These are phyloP conservation scores for Pseudomugil tenellus DNA, from an alignment of 2,797 vertebrate genomes.

Conservation along the genomic window DNA sequence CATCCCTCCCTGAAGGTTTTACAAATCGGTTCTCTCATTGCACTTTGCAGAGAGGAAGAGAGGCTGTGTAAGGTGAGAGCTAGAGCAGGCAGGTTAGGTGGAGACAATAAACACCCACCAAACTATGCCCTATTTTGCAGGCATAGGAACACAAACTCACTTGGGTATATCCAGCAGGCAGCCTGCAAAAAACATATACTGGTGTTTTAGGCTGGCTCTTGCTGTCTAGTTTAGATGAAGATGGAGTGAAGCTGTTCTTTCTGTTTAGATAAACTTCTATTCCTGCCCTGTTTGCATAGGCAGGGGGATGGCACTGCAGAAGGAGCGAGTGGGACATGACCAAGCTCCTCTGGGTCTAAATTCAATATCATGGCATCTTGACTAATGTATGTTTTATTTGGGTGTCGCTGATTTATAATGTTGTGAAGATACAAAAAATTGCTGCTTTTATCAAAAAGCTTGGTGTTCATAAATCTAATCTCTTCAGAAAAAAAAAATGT, in stretches of 20 bases:
- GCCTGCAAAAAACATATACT: constrained; percentile 63
- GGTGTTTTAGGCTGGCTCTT: constrained; percentile 60
- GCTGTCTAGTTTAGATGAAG: constrained; percentile 69
- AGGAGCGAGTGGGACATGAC: constrained; percentile 50
- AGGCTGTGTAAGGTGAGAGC: constrained; percentile 49
- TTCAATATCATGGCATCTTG: constrained; percentile 47
- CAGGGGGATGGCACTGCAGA: constrained; percentile 59
- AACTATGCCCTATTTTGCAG: constrained; percentile 19
- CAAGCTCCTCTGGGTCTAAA: constrained; percentile 40
- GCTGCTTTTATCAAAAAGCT: constrained; percentile 32
- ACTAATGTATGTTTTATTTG: constrained; percentile 46
- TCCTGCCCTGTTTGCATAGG: constrained; percentile 54
- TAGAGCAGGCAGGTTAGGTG: constrained; percentile 12
- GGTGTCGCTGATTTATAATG: constrained; percentile 33
- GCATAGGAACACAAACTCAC: constrained; percentile 28
- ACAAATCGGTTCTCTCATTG: constrained; percentile 71
- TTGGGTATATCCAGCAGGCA: constrained; percentile 42
- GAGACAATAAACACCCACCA: constrained; percentile 11
- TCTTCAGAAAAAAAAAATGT: constrained; percentile 27
- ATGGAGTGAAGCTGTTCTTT: constrained; percentile 72
- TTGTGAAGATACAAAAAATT: constrained; percentile 23
- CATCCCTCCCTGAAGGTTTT: constrained; percentile 69
- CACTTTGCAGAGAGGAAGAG: constrained; percentile 40
- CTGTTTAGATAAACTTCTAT: constrained; percentile 78
- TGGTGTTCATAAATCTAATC: constrained; percentile 21